Evolutionary conservation across 2,113 vertebrate species (phyloP).

Genomic region (Dolichallabes microphthalmus): DNA sequence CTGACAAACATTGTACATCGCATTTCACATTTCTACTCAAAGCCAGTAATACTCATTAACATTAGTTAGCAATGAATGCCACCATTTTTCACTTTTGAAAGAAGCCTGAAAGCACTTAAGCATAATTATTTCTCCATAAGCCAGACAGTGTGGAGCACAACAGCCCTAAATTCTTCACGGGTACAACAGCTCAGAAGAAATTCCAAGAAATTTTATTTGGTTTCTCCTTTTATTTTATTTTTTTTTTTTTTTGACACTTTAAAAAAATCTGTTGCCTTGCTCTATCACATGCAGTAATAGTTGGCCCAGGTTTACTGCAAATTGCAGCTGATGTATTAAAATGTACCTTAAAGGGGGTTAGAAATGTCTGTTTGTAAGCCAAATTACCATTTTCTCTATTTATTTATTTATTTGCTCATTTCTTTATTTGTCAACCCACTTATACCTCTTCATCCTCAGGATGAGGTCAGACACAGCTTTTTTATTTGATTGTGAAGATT

Average conservation of each 20-base stretch:
- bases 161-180: conserved; percentile 57
- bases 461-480: conserved; percentile 72
- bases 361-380: conserved; percentile 69
- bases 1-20: conserved; percentile 30
- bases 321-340: conserved; percentile 74
- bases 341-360: conserved; percentile 72
- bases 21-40: conserved; percentile 41
- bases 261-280: conserved; percentile 63
- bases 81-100: conserved; percentile 62
- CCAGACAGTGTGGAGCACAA: conserved; percentile 63
- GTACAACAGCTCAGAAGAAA: conserved; percentile 52
- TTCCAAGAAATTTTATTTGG: conserved; percentile 40
- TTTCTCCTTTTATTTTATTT: conserved; percentile 53
- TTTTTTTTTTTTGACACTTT: conserved; percentile 63
- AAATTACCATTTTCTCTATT: conserved; percentile 74
- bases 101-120: conserved; percentile 72
- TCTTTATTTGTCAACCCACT: conserved; percentile 64
- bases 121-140: conserved; percentile 73
- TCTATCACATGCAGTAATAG: conserved; percentile 68
- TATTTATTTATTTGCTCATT: conserved; percentile 36
- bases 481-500: conserved; percentile 73
- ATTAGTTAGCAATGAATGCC: conserved; percentile 47
- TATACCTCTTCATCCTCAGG: conserved; percentile 68
- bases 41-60: conserved; percentile 28
- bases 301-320: conserved; percentile 68